Percentiles rank a stretch among this genome's conserved stretches.
Evolutionary conservation across 2,113 vertebrate species (phyloP).

Genomic region (Oncorhynchus masou): DNA sequence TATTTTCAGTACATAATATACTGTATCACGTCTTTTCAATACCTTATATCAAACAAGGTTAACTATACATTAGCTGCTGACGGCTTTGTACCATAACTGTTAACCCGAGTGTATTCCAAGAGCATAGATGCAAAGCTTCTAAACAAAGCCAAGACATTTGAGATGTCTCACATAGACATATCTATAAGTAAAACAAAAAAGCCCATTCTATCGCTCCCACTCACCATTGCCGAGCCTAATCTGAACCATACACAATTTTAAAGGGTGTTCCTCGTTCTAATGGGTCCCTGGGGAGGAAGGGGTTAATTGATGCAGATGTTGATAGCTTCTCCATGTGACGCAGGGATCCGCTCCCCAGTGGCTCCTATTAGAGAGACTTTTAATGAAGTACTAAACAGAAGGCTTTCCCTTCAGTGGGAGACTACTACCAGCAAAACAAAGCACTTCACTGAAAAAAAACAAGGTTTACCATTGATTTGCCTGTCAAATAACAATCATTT

Average conservation of each 20-base stretch:
- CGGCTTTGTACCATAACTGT: not conserved
- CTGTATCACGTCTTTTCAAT: no score
- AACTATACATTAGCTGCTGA: not conserved
- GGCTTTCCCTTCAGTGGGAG: constrained; percentile 66
- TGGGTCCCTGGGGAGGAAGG: constrained; percentile 79
- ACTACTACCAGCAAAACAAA: constrained; percentile 63
- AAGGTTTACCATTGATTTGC: constrained; percentile 71
- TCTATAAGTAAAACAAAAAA: constrained; percentile 68
- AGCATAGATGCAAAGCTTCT: not conserved
- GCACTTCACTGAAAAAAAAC: constrained; percentile 52
- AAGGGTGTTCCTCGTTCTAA: constrained; percentile 83
- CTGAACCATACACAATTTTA: constrained; percentile 82
- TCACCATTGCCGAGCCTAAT: constrained; percentile 77
- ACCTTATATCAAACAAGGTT: no score
- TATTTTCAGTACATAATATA: not conserved
- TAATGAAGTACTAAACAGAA: constrained; percentile 89
- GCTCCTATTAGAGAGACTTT: constrained; percentile 86
- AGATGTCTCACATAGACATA: constrained; percentile 17
- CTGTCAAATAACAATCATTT: constrained; percentile 69
- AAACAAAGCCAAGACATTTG: not conserved
- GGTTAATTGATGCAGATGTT: constrained; percentile 94
- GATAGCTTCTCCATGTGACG: constrained; percentile 81
- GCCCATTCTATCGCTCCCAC: constrained; percentile 62
- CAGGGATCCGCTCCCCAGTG: constrained; percentile 79
- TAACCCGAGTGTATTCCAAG: not conserved